Base-by-base conservation (phyloP, 2,888 invertebrate genomes). In the Coenonympha arcania region DNA sequence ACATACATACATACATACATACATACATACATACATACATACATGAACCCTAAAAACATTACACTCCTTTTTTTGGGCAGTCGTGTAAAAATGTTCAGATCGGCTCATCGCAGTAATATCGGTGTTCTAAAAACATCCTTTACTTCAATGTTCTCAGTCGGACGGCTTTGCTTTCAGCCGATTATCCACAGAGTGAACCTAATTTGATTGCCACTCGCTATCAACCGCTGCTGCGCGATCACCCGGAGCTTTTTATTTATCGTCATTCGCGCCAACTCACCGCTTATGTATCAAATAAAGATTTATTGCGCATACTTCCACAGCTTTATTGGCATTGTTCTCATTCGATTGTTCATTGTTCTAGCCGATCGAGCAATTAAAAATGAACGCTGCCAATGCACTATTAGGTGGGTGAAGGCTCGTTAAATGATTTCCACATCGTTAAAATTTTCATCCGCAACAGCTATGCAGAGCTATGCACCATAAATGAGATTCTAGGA, bases 151-250 rank as follows among this genome's bases (percentile, higher is more conserved):
- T 76, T 69, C 67, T 68, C 71, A 69, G 74, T 73, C 78, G 75
- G 77, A 70, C 78, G 77, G 81, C 81, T 80, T 80, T 82, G 81
- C 81, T 80, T 80, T 82, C 79, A 80, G 80, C 73, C 80, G 83
- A 83, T 84, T 82, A 83, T 76, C 71, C 76, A 80, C 34, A 78
- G 78, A 76, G 74, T 73, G 68, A 72, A 73, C 76, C 76, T 83
- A 83, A 85, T 85, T 84, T 83, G 82, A 84, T 82, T 83, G 81
- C 78, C 73, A 70, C 72, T 73, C 71, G 73, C 79, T 79, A 79
- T 82, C 79, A 81, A 80, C 83, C 82, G 81, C 79, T 78, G 70
- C 66, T 78, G 70, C 66, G 65, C 67, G 69, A 71, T 73, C 71
- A 68, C 73, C 73, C 73, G 67, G 71, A 66, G 70, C 71, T 74